These are phyloP conservation scores for Pempheris klunzingeri DNA, from an alignment of 2,797 vertebrate species.

Conservation along the genomic window DNA sequence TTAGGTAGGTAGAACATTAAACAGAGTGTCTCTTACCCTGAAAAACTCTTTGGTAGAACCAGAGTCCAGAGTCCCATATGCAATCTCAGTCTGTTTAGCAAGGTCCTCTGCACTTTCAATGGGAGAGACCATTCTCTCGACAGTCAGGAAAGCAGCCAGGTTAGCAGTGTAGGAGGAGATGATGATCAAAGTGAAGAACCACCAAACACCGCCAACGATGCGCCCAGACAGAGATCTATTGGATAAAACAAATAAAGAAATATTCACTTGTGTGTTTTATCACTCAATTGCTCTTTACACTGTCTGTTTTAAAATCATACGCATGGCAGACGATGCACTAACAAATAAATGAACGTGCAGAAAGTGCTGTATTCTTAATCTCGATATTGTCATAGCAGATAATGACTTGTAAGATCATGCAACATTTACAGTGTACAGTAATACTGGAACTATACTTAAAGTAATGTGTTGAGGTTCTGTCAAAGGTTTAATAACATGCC, in stretches of 20 bases:
- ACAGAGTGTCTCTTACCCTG: slow-evolving; percentile 88
- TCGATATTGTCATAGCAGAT: background rate
- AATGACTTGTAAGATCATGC: background rate
- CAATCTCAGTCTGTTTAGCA: slow-evolving; percentile 98
- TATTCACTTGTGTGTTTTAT: background rate
- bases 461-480: background rate
- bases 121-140: slow-evolving; percentile 99
- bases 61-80: slow-evolving; percentile 98
- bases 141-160: slow-evolving; percentile 99
- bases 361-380: background rate
- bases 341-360: background rate
- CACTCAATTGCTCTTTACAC: background rate
- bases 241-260: background rate
- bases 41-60: slow-evolving; percentile 99
- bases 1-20: too few relatives aligned
- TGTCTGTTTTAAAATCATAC: background rate
- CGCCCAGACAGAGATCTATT: slow-evolving; percentile 97
- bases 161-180: slow-evolving; percentile 99
- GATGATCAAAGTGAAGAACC: slow-evolving; percentile 99
- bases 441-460: background rate
- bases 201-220: slow-evolving; percentile 99
- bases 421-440: background rate
- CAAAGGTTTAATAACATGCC: slow-evolving; percentile 5
- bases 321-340: background rate
- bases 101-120: slow-evolving; percentile 99